These are phyloP conservation scores for Aplodontia rufa DNA, from an alignment of 2,113 vertebrate species.

Conservation along the genomic window DNA sequence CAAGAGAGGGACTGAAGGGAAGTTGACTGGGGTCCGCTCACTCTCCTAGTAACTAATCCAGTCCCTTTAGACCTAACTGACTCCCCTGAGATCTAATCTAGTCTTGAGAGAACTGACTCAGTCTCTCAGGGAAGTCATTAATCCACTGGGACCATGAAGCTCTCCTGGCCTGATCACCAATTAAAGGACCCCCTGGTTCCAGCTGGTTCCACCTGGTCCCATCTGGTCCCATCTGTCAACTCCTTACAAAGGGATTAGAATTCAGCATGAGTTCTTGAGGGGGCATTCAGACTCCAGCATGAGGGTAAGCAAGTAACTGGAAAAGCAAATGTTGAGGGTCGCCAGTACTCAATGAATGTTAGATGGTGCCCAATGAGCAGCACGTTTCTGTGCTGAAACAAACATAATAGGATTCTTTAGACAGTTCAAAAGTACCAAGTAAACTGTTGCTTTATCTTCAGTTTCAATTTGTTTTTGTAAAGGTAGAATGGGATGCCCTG, in stretches of 20 bases:
- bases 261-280: background rate
- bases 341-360: background rate
- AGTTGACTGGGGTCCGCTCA: rapidly evolving
- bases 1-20: too few relatives aligned
- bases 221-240: background rate
- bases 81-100: background rate
- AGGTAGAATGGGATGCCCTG: too few relatives aligned
- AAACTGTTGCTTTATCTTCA: background rate
- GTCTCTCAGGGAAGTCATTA: background rate
- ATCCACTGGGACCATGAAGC: background rate
- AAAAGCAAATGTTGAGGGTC: background rate
- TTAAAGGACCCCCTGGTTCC: too few relatives aligned
- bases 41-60: background rate
- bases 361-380: too few relatives aligned
- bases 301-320: background rate
- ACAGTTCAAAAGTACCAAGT: background rate
- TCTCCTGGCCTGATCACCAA: too few relatives aligned
- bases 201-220: too few relatives aligned
- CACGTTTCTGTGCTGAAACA: background rate
- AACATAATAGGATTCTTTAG: background rate
- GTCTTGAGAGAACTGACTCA: background rate
- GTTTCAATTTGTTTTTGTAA: background rate
- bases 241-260: too few relatives aligned
- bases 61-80: background rate
- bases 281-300: background rate